Evolutionary conservation across 2,113 vertebrate species (phyloP).

Genomic region (Pungitius pungitius): DNA sequence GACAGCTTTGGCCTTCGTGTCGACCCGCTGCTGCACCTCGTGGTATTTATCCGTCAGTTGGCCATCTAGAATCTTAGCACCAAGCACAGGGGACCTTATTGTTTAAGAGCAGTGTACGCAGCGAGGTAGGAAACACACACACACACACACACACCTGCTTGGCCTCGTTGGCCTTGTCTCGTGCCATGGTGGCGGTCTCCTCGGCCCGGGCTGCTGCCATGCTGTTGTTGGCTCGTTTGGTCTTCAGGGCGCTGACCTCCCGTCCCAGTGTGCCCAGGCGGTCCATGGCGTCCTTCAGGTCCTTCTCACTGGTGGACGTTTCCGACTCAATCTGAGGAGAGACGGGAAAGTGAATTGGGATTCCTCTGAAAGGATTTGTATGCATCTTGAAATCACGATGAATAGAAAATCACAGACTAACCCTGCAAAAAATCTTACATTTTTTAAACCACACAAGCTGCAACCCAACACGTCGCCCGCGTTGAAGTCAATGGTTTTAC

Average conservation of each 20-base stretch:
- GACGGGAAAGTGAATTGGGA: not conserved
- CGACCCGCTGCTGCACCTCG: constrained; percentile 87
- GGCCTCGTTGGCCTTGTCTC: constrained; percentile 88
- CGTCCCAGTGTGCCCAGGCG: constrained; percentile 81
- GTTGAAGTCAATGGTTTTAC: not conserved
- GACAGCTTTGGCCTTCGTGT: constrained; percentile 86
- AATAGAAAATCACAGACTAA: not conserved
- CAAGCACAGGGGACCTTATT: constrained; percentile 14
- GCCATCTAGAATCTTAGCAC: constrained; percentile 87
- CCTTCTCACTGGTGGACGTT: constrained; percentile 81
- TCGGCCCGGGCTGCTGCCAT: constrained; percentile 89
- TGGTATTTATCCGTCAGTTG: constrained; percentile 88
- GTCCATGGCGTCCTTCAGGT: constrained; percentile 83
- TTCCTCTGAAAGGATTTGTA: not conserved
- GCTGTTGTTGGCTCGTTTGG: constrained; percentile 91
- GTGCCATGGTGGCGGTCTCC: constrained; percentile 87
- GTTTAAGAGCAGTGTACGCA: not conserved
- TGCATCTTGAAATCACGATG: not conserved
- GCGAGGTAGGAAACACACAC: not conserved
- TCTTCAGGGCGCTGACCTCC: constrained; percentile 86
- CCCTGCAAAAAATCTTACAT: not conserved
- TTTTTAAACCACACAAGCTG: not conserved
- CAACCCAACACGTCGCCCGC: not conserved
- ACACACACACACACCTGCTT: constrained; percentile 84
- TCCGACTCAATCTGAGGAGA: constrained; percentile 85